Evolutionary conservation across 2,797 vertebrate species (phyloP).

Genomic region (Benthosema pterotum): DNA sequence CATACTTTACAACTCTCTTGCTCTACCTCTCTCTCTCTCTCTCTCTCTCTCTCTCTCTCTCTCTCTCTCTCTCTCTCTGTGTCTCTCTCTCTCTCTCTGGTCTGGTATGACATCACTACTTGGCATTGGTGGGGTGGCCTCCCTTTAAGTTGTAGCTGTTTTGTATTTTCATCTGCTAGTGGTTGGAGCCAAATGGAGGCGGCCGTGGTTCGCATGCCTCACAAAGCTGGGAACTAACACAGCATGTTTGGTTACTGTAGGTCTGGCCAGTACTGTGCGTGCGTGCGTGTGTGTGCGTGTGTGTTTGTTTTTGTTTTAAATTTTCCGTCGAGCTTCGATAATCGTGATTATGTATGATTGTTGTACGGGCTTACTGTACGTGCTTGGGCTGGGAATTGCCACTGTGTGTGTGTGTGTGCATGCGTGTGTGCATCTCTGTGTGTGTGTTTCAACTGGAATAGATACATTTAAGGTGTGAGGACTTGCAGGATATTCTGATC

Average conservation of each 20-base stretch:
- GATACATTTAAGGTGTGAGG: no score
- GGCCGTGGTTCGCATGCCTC: constrained; percentile 72
- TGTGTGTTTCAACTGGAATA: no score
- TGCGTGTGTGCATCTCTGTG: constrained; percentile 1
- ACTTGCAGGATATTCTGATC: no score
- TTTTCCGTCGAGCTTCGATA: constrained; percentile 44
- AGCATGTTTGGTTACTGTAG: constrained; percentile 65
- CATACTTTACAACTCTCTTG: neutral
- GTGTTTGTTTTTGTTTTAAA: constrained; percentile 20
- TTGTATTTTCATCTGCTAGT: constrained; percentile 77
- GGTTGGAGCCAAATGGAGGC: constrained; percentile 76
- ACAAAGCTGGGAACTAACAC: constrained; percentile 75
- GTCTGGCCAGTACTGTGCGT: constrained; percentile 24
- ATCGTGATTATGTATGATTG: constrained; percentile 51
- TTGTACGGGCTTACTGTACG: constrained; percentile 40
- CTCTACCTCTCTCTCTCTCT: constrained; percentile 2
- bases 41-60: neutral
- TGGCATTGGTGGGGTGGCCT: constrained; percentile 52
- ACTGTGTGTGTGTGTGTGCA: neutral
- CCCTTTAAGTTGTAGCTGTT: constrained; percentile 74
- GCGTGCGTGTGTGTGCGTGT: neutral
- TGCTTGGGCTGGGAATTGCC: constrained; percentile 15
- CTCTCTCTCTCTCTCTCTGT: constrained; percentile 21
- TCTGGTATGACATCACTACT: constrained; percentile 70
- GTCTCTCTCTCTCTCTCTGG: constrained; percentile 35